Evolutionary conservation across 2,113 vertebrate species (phyloP).

Genomic region (Cyanoliseus patagonus): DNA sequence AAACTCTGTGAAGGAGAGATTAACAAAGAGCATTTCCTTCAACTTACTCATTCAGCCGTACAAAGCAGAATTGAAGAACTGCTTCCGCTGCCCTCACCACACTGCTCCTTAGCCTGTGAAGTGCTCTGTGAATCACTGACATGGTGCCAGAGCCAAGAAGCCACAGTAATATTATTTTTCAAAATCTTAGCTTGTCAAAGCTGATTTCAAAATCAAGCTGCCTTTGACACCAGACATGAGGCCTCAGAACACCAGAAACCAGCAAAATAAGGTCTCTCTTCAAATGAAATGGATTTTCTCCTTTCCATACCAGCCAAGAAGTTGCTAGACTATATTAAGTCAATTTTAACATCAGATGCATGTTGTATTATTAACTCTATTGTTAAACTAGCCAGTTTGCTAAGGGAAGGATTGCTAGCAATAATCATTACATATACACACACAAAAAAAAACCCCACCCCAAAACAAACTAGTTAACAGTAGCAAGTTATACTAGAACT

Average conservation of each 20-base stretch:
- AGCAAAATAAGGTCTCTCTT: neutral
- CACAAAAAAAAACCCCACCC: neutral
- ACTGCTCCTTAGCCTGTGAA: neutral
- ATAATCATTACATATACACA: neutral
- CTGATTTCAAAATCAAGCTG: constrained; percentile 12
- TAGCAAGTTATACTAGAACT: neutral
- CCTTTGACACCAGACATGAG: neutral
- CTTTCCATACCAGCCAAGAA: neutral
- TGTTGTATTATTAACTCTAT: neutral
- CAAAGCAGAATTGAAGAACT: constrained; percentile 2
- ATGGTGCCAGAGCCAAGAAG: neutral
- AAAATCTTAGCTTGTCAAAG: constrained; percentile 19
- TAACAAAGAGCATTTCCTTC: neutral
- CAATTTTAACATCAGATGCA: neutral
- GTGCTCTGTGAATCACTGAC: neutral
- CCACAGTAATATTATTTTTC: neutral
- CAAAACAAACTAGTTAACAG: neutral
- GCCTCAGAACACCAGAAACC: neutral
- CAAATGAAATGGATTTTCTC: neutral
- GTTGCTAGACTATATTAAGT: neutral
- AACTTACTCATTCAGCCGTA: neutral
- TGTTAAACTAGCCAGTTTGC: neutral
- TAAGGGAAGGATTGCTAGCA: neutral
- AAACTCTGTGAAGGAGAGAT: neutral
- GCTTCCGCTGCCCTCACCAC: neutral